These are phyloP conservation scores for Seriola dumerili DNA, from an alignment of 2,113 vertebrate species.

Conservation along the genomic window DNA sequence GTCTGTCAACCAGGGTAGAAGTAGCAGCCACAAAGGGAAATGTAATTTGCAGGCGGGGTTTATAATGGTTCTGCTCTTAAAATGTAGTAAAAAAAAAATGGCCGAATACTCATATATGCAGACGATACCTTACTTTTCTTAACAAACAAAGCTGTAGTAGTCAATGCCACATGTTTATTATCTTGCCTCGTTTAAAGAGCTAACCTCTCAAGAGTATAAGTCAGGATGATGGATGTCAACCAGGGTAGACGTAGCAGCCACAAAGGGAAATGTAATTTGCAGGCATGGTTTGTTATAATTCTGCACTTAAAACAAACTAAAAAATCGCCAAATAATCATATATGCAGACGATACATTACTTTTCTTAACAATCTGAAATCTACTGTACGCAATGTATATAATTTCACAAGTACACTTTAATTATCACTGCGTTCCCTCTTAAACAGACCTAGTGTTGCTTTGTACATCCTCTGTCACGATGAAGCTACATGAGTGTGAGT, in stretches of 20 bases:
- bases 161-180: background rate
- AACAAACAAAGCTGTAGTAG: background rate
- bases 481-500: conserved; percentile 23
- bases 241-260: background rate
- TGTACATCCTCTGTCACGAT: conserved; percentile 35
- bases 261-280: conserved; percentile 27
- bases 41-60: too few relatives aligned
- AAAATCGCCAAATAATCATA: background rate
- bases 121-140: too few relatives aligned
- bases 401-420: conserved; percentile 28
- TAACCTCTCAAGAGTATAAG: background rate
- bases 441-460: conserved; percentile 34
- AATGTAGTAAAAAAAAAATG: too few relatives aligned
- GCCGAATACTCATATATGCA: too few relatives aligned
- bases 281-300: conserved; percentile 14
- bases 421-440: conserved; percentile 58
- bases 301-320: background rate
- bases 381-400: background rate
- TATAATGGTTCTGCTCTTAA: too few relatives aligned
- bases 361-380: background rate
- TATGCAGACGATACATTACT: conserved; percentile 30
- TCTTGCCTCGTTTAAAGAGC: background rate
- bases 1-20: too few relatives aligned
- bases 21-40: too few relatives aligned
- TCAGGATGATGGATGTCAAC: background rate